These are phyloP conservation scores for Anthoptus insignis DNA, from an alignment of 2,888 invertebrate species.

Conservation along the genomic window DNA sequence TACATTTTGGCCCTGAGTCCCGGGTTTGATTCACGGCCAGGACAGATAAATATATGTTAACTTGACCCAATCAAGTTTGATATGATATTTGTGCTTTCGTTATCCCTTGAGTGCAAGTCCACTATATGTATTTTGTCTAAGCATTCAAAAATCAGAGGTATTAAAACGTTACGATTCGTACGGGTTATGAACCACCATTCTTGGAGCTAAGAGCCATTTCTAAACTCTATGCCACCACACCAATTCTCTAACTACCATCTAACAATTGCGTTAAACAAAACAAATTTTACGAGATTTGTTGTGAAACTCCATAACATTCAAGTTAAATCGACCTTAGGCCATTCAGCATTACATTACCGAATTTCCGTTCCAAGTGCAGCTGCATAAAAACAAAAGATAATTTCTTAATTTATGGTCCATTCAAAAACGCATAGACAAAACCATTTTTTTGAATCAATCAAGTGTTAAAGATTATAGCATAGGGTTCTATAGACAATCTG, in stretches of 20 bases:
- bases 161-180: too few species aligned
- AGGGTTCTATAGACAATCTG: slow-evolving; percentile 44
- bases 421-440: slow-evolving; percentile 38
- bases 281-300: background rate
- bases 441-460: slow-evolving; percentile 35
- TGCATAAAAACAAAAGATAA: slow-evolving; percentile 68
- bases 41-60: too few species aligned
- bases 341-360: slow-evolving; percentile 38
- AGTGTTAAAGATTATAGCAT: slow-evolving; percentile 38
- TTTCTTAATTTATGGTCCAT: slow-evolving; percentile 46
- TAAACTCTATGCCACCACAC: background rate
- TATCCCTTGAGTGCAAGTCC: too few species aligned
- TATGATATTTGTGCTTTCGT: too few species aligned
- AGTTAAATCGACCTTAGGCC: slow-evolving; percentile 28
- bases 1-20: too few species aligned
- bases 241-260: background rate
- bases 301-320: slow-evolving; percentile 15
- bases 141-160: too few species aligned
- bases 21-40: too few species aligned
- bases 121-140: too few species aligned
- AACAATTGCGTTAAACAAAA: slow-evolving; percentile 2
- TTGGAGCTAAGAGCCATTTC: background rate
- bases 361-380: slow-evolving; percentile 62
- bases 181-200: too few species aligned
- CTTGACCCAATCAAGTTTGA: too few species aligned